Percentiles rank a stretch among this genome's conserved stretches.
Conservation (phyloP, 2,888 invertebrate species). For the Sphecodes monilicornis region DNA sequence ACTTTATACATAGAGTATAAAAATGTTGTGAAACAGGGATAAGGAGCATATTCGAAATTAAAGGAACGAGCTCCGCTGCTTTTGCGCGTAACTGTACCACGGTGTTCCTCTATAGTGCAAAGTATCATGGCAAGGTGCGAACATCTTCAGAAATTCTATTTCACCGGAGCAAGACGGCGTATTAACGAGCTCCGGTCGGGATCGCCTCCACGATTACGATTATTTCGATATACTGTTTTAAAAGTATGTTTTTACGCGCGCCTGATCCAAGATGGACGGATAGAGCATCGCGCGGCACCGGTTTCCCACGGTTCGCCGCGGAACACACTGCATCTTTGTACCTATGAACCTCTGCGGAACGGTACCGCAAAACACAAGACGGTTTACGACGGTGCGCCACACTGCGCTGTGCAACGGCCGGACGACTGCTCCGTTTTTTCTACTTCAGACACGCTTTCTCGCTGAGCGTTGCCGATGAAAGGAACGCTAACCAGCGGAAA, state of each 20-base stretch:
- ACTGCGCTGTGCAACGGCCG: constrained; percentile 26
- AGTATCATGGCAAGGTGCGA: constrained; percentile 2
- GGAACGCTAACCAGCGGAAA: constrained; percentile 42
- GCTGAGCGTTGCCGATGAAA: constrained; percentile 36
- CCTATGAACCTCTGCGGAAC: constrained; percentile 56
- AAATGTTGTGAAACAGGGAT: neutral
- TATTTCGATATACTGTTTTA: constrained; percentile 9
- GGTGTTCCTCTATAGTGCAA: neutral
- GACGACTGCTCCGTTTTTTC: constrained; percentile 56
- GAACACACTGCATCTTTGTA: constrained; percentile 47
- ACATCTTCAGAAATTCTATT: neutral
- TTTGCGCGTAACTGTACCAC: neutral
- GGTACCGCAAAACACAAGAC: constrained; percentile 35
- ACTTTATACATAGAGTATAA: neutral
- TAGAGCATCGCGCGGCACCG: constrained; percentile 15
- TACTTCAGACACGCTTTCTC: constrained; percentile 55
- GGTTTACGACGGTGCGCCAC: constrained; percentile 18
- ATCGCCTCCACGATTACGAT: constrained; percentile 23
- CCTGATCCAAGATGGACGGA: constrained; percentile 26
- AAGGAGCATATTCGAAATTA: neutral
- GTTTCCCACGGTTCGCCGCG: constrained; percentile 50
- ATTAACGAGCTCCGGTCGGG: neutral
- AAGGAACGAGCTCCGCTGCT: neutral
- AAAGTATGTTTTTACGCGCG: constrained; percentile 18
- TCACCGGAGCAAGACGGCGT: neutral